Evolutionary conservation across 2,797 vertebrate genomes (phyloP), one percentile per base, ranked within the genome.

Genomic region (Anguilla anguilla): DNA sequence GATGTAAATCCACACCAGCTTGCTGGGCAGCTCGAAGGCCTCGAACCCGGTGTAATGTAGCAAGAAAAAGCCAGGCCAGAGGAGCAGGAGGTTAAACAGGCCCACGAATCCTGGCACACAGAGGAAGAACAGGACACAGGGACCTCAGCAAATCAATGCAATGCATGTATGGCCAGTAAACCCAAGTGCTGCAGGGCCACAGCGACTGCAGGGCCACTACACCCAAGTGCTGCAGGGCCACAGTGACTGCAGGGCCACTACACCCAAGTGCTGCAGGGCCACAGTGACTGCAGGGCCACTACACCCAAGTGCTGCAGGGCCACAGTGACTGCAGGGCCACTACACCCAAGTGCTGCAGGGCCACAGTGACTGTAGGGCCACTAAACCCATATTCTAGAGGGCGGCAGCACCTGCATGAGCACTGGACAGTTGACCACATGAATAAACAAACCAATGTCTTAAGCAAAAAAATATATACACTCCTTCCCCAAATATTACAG

Each of bases 41-140:
- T 99, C 98, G 89, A 98, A 97, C 55, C 98, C 97, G 0, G 97
- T 98, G 93, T 98, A 99, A 93, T 99, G 98, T 85, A 99, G 96
- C 88, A 99, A 92, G 90, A 99, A 97, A 94, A 99, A 99, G 83
- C 98, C 98, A 0, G 98, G 98, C 98, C 98, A 99, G 88, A 99
- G 96, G 90, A 99, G 96, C 94, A 99, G 95, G 92, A 99, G 94
- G 95, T 98, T 99, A 93, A 99, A 99, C 91, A 99, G 95, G 89
- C 98, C 98, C 88, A 99, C 97, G 93, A 99, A 99, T 90, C 98
- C 98, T 99, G 93, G 91, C n/a, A 89, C 86, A 89, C 86, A 85
- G 49, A 91, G 11, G 83, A 61, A 43, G 53, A 51, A 28, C 7
- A 72, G 39, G 82, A 39, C 64, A 89, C 17, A 83, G 0, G 57